These are phyloP conservation scores for Andrena dorsata DNA, from an alignment of 2,888 invertebrate genomes.

Conservation along the genomic window DNA sequence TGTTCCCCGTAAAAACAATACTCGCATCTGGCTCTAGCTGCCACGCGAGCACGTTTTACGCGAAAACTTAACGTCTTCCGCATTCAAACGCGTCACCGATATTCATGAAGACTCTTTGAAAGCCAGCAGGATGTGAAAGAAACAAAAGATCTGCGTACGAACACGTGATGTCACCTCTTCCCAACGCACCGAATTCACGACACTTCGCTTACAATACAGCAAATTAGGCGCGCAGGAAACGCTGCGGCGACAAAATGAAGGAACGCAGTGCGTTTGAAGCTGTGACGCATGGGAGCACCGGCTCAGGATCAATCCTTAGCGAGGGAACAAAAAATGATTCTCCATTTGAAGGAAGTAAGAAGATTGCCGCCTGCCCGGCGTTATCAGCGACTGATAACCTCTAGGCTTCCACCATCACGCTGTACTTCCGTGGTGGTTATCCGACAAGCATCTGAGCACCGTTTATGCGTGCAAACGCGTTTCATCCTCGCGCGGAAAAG, in stretches of 20 bases:
- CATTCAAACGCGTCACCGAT: constrained; percentile 31
- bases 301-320: neutral
- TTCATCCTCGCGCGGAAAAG: constrained; percentile 30
- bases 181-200: too few relatives aligned
- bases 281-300: too few relatives aligned
- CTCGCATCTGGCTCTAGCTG: neutral
- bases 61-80: constrained; percentile 38
- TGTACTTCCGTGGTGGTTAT: constrained; percentile 65
- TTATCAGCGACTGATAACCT: constrained; percentile 70
- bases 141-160: constrained; percentile 7
- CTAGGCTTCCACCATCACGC: constrained; percentile 58
- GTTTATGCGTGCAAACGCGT: constrained; percentile 63
- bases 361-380: constrained; percentile 29
- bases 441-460: constrained; percentile 58
- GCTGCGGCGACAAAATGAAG: too few relatives aligned
- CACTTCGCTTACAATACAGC: too few relatives aligned
- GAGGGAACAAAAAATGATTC: neutral
- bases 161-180: neutral
- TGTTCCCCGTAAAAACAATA: constrained; percentile 27
- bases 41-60: neutral
- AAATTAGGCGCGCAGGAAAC: too few relatives aligned
- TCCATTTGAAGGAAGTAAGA: constrained; percentile 17
- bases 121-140: neutral
- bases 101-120: constrained; percentile 15
- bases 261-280: too few relatives aligned